These are phyloP conservation scores for Rhabdomys dilectus DNA, from an alignment of 2,113 vertebrate species.

Conservation along the genomic window DNA sequence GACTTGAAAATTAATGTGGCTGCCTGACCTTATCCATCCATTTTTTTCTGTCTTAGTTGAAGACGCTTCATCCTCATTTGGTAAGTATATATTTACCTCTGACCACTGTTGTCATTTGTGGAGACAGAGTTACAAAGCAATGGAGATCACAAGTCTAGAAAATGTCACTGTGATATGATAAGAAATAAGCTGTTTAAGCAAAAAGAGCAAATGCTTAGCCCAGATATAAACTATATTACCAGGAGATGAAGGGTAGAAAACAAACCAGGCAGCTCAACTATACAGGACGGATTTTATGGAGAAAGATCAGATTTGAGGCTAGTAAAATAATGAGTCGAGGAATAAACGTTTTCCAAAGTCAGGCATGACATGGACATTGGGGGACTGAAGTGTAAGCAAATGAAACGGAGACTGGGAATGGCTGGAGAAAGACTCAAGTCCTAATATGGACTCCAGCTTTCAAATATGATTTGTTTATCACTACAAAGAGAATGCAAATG, in stretches of 20 bases:
- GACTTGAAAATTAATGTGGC: not conserved
- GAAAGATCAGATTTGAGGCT: not conserved
- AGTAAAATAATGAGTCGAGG: not conserved
- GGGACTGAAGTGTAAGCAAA: not conserved
- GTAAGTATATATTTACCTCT: not conserved
- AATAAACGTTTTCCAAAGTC: not conserved
- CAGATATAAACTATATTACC: not conserved
- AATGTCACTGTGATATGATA: not conserved
- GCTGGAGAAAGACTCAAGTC: too few species aligned
- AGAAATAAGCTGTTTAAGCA: not conserved
- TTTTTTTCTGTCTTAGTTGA: not conserved
- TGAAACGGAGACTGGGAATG: not conserved
- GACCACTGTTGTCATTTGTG: not conserved
- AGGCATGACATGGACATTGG: not conserved
- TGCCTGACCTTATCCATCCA: not conserved
- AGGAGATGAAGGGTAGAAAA: not conserved
- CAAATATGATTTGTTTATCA: not conserved
- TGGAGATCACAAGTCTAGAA: not conserved
- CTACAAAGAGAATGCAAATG: not conserved
- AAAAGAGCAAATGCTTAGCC: not conserved
- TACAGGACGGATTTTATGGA: not conserved
- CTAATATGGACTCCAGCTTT: not conserved
- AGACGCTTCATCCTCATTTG: not conserved
- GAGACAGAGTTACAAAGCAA: not conserved
- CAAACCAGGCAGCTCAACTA: not conserved